Evolutionary conservation across 2,797 vertebrate genomes (phyloP).

Genomic region (Lepus townsendii): DNA sequence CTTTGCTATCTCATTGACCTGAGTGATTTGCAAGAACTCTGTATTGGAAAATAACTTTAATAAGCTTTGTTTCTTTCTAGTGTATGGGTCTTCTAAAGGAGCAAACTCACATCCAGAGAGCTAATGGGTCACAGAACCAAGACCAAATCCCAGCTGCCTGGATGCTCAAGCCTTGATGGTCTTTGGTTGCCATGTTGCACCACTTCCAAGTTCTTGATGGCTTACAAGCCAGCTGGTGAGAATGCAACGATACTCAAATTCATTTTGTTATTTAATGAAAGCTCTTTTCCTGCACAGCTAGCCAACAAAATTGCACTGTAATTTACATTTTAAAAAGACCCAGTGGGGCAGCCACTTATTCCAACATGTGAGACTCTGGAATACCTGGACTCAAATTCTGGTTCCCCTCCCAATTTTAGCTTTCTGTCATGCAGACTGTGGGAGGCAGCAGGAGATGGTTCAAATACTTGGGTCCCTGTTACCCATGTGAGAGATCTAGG

Average conservation of each 20-base stretch:
- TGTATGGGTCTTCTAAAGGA: conserved; percentile 54
- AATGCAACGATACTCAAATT: not conserved
- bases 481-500: too few species aligned
- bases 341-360: too few species aligned
- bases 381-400: too few species aligned
- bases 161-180: not conserved
- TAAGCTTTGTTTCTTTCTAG: conserved; percentile 61
- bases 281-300: not conserved
- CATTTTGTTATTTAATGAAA: not conserved
- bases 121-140: not conserved
- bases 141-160: not conserved
- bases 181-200: not conserved
- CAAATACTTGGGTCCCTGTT: too few species aligned
- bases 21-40: conserved; percentile 46
- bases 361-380: too few species aligned
- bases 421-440: too few species aligned
- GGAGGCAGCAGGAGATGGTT: too few species aligned
- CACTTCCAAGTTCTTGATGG: not conserved
- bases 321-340: conserved; percentile 39
- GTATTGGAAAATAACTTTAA: conserved; percentile 57
- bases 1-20: conserved; percentile 67
- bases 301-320: not conserved
- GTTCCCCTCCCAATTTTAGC: too few species aligned
- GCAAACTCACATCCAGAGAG: conserved; percentile 33
- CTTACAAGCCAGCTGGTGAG: not conserved